phyloP scores from a whole-genome alignment of 37 sponge, comb jelly and placozoan species.

The Crambe crambe region DNA sequence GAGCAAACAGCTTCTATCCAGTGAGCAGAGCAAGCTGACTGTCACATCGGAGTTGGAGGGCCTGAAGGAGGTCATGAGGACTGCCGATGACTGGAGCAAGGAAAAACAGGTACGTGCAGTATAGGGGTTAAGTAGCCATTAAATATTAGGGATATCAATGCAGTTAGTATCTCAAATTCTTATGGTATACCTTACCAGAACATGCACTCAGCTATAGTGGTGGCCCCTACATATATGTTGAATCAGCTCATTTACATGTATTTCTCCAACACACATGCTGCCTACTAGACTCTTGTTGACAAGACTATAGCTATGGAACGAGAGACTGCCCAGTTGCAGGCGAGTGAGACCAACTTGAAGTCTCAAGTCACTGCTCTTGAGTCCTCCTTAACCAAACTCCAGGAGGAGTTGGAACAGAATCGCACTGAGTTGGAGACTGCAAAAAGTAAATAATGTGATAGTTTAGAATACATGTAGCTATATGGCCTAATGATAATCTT shows the following conservation, averaged over 20 bases:
- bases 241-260: not conserved
- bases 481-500: not conserved
- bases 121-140: no score
- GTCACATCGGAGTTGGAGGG: constrained; percentile 15
- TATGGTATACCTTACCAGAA: not conserved
- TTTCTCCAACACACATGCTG: not conserved
- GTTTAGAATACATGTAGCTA: not conserved
- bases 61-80: not conserved
- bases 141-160: not conserved
- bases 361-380: constrained; percentile 23
- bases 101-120: constrained; percentile 39
- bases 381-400: constrained; percentile 7
- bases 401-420: constrained; percentile 16
- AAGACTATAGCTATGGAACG: not conserved
- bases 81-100: constrained; percentile 5
- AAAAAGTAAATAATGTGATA: not conserved
- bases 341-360: constrained; percentile 5
- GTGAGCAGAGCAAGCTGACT: constrained; percentile 10
- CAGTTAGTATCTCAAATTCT: not conserved
- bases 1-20: constrained; percentile 28
- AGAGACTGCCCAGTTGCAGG: constrained; percentile 13
- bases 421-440: constrained; percentile 27
- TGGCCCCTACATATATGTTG: not conserved
- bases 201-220: not conserved
- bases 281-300: constrained; percentile 4